phyloP scores from a whole-genome alignment of 2,113 vertebrate genomes.

The Hippocampus abdominalis region DNA sequence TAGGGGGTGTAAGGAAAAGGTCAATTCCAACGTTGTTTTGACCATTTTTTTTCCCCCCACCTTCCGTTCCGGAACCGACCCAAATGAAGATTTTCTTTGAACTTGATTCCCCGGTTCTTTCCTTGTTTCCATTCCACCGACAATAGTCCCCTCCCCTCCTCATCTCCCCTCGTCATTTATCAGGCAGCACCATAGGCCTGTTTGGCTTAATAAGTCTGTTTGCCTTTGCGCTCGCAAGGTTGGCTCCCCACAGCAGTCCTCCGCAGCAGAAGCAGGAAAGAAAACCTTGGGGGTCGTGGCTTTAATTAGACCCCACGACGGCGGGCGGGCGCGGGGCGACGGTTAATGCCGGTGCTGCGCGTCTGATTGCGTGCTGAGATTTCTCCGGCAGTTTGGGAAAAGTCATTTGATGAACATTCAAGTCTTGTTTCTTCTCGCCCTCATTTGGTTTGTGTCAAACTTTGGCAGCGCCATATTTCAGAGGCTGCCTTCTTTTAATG shows the following conservation, averaged over 20 bases:
- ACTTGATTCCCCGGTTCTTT: slow-evolving; percentile 58
- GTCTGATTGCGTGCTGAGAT: slow-evolving; percentile 49
- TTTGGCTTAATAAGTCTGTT: slow-evolving; percentile 65
- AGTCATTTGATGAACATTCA: slow-evolving; percentile 5
- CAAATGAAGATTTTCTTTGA: slow-evolving; percentile 47
- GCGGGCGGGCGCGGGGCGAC: slow-evolving; percentile 28
- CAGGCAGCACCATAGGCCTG: slow-evolving; percentile 50
- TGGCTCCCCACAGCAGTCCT: slow-evolving; percentile 32
- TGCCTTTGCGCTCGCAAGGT: slow-evolving; percentile 47
- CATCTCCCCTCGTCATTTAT: slow-evolving; percentile 46
- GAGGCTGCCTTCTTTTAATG: slow-evolving; percentile 15
- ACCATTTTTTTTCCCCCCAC: not conserved
- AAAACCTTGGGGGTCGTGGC: slow-evolving; percentile 50
- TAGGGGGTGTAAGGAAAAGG: slow-evolving; percentile 10
- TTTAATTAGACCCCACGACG: slow-evolving; percentile 60
- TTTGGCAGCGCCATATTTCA: slow-evolving; percentile 1
- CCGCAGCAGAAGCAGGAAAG: slow-evolving; percentile 31
- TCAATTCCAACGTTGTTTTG: not conserved
- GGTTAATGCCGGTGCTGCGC: slow-evolving; percentile 27
- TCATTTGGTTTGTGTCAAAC: slow-evolving; percentile 35
- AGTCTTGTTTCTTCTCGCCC: slow-evolving; percentile 9
- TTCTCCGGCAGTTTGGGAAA: slow-evolving; percentile 23
- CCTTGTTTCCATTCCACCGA: slow-evolving; percentile 25
- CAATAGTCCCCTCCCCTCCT: slow-evolving; percentile 12
- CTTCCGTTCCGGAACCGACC: slow-evolving; percentile 46